phyloP scores from a whole-genome alignment of 1,140 invertebrate species.

The Capitella teleta region DNA sequence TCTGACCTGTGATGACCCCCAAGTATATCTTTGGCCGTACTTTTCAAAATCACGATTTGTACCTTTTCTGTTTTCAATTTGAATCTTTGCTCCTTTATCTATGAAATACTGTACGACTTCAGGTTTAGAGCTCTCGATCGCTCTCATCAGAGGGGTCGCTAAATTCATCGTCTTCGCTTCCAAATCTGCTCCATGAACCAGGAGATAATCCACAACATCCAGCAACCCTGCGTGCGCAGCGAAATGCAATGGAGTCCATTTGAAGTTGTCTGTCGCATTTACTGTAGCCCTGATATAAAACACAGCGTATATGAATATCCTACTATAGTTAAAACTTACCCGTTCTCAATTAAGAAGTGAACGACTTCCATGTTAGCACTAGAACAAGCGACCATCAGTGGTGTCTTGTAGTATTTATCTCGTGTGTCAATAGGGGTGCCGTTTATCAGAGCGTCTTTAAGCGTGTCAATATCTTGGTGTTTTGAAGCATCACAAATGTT shows the following conservation, averaged over 20 bases:
- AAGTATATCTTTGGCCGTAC: not conserved
- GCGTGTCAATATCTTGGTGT: slow-evolving; percentile 32
- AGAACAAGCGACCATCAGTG: slow-evolving; percentile 37
- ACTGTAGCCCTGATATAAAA: slow-evolving; percentile 30
- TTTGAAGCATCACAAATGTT: slow-evolving; percentile 40
- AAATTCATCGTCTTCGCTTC: slow-evolving; percentile 38
- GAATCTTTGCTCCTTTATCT: slow-evolving; percentile 34
- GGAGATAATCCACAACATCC: slow-evolving; percentile 34
- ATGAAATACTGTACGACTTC: slow-evolving; percentile 37
- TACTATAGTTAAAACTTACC: slow-evolving; percentile 19
- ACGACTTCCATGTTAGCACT: slow-evolving; percentile 34
- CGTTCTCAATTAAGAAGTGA: slow-evolving; percentile 35
- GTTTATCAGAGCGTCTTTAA: slow-evolving; percentile 25
- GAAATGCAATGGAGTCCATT: slow-evolving; percentile 44
- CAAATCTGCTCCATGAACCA: slow-evolving; percentile 35
- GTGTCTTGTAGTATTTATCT: slow-evolving; percentile 43
- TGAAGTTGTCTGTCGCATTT: slow-evolving; percentile 41
- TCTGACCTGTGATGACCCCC: slow-evolving; percentile 26
- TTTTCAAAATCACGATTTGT: not conserved
- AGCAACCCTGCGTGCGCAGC: slow-evolving; percentile 39
- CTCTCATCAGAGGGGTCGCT: slow-evolving; percentile 39
- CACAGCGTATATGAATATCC: not conserved
- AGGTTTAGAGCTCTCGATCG: slow-evolving; percentile 39
- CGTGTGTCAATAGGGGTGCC: slow-evolving; percentile 36
- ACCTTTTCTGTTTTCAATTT: slow-evolving; percentile 41